Base-by-base conservation (phyloP, 2,797 vertebrate genomes). In the Enteromius radiatus region DNA sequence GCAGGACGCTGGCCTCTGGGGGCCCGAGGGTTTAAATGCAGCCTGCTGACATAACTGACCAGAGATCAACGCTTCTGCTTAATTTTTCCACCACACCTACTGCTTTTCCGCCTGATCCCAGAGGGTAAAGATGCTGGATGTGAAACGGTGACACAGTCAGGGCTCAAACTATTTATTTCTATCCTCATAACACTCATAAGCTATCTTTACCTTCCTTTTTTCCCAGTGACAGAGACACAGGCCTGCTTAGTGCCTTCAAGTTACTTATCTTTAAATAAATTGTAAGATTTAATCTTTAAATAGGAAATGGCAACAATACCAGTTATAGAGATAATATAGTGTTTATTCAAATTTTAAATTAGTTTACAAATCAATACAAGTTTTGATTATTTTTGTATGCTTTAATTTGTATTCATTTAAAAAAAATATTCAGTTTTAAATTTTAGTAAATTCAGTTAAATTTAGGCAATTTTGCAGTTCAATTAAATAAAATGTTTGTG, bases 51-150 rank as follows among this genome's bases (percentile, higher is more conserved):
- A 81, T 78, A 71, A 81, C 52, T 43, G 47, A 82, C 63, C 74
- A 21, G 43, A 84, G 78, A 81, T 78, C 75, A 52, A 36, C 21
- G 56, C 73, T 76, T 80, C 43, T 80, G 76, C 75, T 77, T 77
- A 52, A 81, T 54, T 64, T 85, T 85, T 85, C 83, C 78, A 33
- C 78, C 78, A 78, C 81, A 86, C 83, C 78, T 65, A 85, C 56
- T 8, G 31, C 19, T 76, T 79, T 84, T 84, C 81, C 59, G 38
- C 17, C 41, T 52, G 36, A 67, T 54, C 38, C 75, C 43, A 43
- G 17, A 38, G 69, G 45, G 54, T 78, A 31, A 70, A 80, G 78
- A 73, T 33, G 14, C 54, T 36, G 41, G 67, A 49, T 63, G 43
- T 41, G 43, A 61, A 70, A 68, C 4, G 15, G 33, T 23, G 41